A percentile compares a stretch with the other conserved stretches of the same genome.
Conservation (phyloP, 2,888 invertebrate species). For the Patella pellucida region DNA sequence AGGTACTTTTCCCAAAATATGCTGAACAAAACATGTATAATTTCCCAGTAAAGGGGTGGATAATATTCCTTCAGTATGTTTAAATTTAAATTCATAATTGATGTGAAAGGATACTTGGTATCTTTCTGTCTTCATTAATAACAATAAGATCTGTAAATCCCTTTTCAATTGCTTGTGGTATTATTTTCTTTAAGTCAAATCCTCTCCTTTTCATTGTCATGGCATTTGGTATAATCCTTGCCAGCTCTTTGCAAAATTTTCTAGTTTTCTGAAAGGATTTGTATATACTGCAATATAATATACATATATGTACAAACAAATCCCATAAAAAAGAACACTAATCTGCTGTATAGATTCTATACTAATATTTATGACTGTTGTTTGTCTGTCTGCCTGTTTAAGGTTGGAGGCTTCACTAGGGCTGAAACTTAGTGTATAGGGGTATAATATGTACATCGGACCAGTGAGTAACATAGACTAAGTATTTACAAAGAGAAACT, state of each 20-base stretch:
- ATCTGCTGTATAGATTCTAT: not conserved
- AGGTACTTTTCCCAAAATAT: too few relatives aligned
- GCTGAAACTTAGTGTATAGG: too few relatives aligned
- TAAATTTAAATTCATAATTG: not conserved
- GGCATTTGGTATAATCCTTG: slow-evolving; percentile 92
- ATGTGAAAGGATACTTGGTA: slow-evolving; percentile 79
- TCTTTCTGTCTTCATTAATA: slow-evolving; percentile 91
- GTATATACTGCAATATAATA: not conserved
- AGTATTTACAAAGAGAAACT: too few relatives aligned
- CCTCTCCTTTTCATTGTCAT: slow-evolving; percentile 87
- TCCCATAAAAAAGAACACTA: not conserved
- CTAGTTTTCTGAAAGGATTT: slow-evolving; percentile 80
- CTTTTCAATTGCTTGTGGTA: slow-evolving; percentile 83
- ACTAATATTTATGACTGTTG: not conserved
- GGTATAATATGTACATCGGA: too few relatives aligned
- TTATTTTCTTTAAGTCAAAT: slow-evolving; percentile 92
- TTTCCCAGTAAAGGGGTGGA: too few relatives aligned
- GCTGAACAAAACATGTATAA: too few relatives aligned
- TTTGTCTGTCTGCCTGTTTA: too few relatives aligned
- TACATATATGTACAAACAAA: not conserved
- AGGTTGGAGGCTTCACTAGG: too few relatives aligned
- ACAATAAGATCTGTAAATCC: slow-evolving; percentile 72
- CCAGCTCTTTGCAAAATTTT: slow-evolving; percentile 92
- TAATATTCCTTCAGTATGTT: too few relatives aligned
- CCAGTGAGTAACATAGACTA: too few relatives aligned